Evolutionary conservation across 2,888 invertebrate species (phyloP), one percentile per base, ranked within the genome.

Genomic region (Synanthedon andrenaeformis): DNA sequence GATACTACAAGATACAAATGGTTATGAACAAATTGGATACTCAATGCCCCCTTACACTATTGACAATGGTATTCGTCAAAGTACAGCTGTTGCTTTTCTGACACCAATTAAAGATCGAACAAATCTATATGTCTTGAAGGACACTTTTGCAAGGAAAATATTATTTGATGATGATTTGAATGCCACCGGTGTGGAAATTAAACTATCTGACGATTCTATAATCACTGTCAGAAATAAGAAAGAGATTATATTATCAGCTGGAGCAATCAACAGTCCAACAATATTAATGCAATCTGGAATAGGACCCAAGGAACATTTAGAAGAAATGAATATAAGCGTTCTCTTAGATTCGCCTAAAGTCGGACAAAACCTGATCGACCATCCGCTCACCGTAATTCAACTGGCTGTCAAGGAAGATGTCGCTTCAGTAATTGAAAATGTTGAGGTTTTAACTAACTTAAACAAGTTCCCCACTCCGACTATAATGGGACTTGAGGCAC

Each of bases 201-300:
- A 64, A 53, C 57, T 70, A 45, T 50, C 61, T 4, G 59, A 58
- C 52, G 62, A 62, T 11, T 52, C 57, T 28, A 42, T 65, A 10
- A 58, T 66, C 28, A 60, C 42, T 3, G 10, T 76, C 0, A 58
- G 51, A 4, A 67, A 70, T 12, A 62, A 17, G 1, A 70, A 68
- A 53, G 81, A 81, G 65, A 62, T 79, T 0, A 65, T 81, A 23
- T 41, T 81, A 52, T 79, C 78, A 12, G 75, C 78, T 8, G 80
- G 80, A 3, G 60, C 73, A 12, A 58, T 79, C 1, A 76, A 69
- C 45, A 72, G 68, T 51, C 80, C 81, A 1, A 69, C 79, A 52
- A 49, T 81, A 6, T 57, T 81, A 6, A 79, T 81, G 78, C 55
- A 77, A 5, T 81, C 80, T 3, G 80, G 81, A 2, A 64, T 81